Base-by-base conservation (phyloP, 1,140 invertebrate species). In the Tenebrio molitor region DNA sequence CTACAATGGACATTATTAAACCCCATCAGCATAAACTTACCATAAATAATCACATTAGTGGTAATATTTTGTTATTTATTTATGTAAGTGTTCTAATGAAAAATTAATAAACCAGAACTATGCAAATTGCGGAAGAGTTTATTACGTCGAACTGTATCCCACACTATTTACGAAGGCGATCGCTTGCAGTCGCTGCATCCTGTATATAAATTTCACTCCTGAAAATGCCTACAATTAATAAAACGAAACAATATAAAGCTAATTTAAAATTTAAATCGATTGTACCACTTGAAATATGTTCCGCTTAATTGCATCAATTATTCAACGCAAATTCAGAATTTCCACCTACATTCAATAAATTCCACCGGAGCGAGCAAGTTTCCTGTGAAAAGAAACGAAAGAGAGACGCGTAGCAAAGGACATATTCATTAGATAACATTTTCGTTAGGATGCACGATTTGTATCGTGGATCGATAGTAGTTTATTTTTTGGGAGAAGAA, bases 241-340 rank as follows among this genome's bases (percentile, higher is more conserved):
- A 58, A 58, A 58, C 50, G 50, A 29, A 29, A 58, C 50, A 58
- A 58, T 58, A 58, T 58, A 23, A 50, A n/a, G n/a, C 50, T 58
- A 12, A 58, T 58, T 58, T 58, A 58, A 58, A 58, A 58, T 58
- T 58, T 12, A 58, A 58, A 58, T 58, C 21, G 21, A n/a, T 58
- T 58, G 46, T 53, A n/a, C 17, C 17, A 23, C 8, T 3, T 12
- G n/a, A 58, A 58, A 58, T 58, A 15, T 58, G 29, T 58, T 58
- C 50, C 21, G 23, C 50, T 58, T 58, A 58, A 58, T 58, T 58
- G 50, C 50, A 58, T 58, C 50, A 58, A 58, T 58, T 58, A 58
- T 58, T 58, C 50, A 58, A 58, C 8, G 50, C 23, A 29, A 58
- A 12, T 58, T 58, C 21, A 25, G n/a, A 33, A 29, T 25, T 33